Evolutionary conservation across 2,113 vertebrate genomes (phyloP).

Genomic region (Mesocricetus auratus): DNA sequence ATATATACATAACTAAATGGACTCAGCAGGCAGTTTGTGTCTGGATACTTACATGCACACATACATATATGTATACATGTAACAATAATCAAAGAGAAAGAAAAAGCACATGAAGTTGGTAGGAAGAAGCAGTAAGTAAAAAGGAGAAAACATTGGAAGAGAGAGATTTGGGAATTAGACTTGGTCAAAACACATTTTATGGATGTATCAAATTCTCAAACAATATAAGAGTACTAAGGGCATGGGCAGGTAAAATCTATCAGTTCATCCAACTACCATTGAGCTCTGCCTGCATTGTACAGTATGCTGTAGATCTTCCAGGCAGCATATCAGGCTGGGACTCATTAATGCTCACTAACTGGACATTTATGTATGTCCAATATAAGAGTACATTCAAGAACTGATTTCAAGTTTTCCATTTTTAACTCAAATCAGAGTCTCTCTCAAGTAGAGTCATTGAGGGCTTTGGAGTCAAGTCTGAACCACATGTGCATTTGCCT

Average conservation of each 20-base stretch:
- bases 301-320: background rate
- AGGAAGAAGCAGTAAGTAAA: background rate
- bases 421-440: background rate
- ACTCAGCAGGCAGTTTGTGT: background rate
- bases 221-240: background rate
- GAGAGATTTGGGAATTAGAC: background rate
- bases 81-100: background rate
- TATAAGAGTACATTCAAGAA: background rate
- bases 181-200: background rate
- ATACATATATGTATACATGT: background rate
- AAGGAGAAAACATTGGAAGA: background rate
- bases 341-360: background rate
- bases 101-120: background rate
- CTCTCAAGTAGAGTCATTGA: background rate
- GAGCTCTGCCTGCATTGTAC: background rate
- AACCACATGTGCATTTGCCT: conserved; percentile 35
- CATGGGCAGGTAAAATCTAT: background rate
- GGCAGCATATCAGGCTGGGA: background rate
- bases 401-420: background rate
- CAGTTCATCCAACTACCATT: background rate
- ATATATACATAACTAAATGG: background rate
- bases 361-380: background rate
- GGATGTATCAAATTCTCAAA: background rate
- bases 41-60: background rate
- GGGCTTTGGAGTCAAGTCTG: conserved; percentile 58